Evolutionary conservation across 2,888 invertebrate species (phyloP), one percentile per base, ranked within the genome.

Genomic region (Drosophila pullipes): DNA sequence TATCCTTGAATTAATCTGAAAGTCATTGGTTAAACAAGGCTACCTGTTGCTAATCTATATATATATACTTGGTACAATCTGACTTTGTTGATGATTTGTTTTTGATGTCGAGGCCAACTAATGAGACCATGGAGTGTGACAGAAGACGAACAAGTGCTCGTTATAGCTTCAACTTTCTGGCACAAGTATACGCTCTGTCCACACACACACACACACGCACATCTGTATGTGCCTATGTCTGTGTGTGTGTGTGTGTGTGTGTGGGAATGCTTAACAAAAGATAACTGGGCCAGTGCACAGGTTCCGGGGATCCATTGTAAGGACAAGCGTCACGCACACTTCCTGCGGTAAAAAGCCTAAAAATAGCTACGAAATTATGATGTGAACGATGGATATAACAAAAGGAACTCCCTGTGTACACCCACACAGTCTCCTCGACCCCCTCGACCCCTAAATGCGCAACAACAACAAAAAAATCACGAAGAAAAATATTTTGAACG

Each of bases 301-400:
- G 47, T 71, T 58, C 59, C 44, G 28, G 50, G 13, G 39, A 39
- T 57, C 64, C 76, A 85, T 74, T 76, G 69, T 74, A 44, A 53
- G 69, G 61, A 72, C 59, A 65, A 71, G 77, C 68, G 69, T 77
- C 69, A 74, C 72, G 81, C 78, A 69, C 67, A 74, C 84, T 76
- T 88, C 84, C 88, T 82, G 80, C 64, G 69, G 66, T 74, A 66
- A 66, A 74, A 73, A 54, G 80, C 88, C 83, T 76, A 81, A 88
- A 84, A 89, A 84, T 84, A 85, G 75, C 75, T 72, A 69, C 71
- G 67, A 78, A 83, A 81, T 89, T 83, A 89, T 83, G 65, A 81
- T 74, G 76, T 71, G 81, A 78, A 72, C 81, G 72, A 60, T 76
- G 81, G 65, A 80, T 59, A 55, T 39, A 81, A 78, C 77, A 78